These are phyloP conservation scores for Acleris sparsana DNA, from an alignment of 2,888 invertebrate species.

Conservation along the genomic window DNA sequence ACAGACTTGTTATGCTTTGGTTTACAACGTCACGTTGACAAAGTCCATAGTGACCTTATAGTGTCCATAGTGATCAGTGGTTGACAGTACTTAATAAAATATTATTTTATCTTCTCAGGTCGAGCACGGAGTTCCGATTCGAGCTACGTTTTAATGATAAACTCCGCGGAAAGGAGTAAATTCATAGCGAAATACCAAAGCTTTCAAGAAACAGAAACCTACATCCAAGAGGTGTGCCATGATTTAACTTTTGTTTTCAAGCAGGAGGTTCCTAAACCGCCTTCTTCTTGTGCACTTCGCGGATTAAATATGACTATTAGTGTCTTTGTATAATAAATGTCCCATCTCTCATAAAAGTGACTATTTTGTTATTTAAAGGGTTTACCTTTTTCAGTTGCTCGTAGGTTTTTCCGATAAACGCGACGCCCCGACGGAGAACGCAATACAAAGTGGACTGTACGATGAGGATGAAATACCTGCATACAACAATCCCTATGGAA, in stretches of 20 bases:
- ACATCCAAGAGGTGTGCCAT: conserved; percentile 71
- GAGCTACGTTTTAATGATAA: conserved; percentile 83
- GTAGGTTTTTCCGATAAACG: conserved; percentile 83
- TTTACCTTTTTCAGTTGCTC: conserved; percentile 71
- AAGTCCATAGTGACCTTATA: no score
- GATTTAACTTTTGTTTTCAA: background rate
- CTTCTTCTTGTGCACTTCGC: background rate
- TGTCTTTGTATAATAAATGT: no score
- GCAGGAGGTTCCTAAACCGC: no score
- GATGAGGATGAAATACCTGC: conserved; percentile 77
- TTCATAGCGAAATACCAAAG: conserved; percentile 62
- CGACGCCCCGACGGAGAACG: conserved; percentile 74
- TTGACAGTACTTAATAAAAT: no score
- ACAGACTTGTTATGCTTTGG: no score
- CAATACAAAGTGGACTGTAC: conserved; percentile 82
- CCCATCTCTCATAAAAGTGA: no score
- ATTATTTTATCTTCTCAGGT: conserved; percentile 50
- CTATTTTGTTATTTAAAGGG: background rate
- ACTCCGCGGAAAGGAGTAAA: conserved; percentile 51
- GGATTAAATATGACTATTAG: background rate
- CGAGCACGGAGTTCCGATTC: conserved; percentile 88
- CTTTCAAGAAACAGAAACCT: conserved; percentile 79
- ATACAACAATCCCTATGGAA: conserved; percentile 68
- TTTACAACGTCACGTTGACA: no score
- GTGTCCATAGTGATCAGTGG: no score